Percentiles rank a stretch among this genome's conserved stretches.
Conservation (phyloP, 2,888 invertebrate genomes). For the Saturnia japonica region DNA sequence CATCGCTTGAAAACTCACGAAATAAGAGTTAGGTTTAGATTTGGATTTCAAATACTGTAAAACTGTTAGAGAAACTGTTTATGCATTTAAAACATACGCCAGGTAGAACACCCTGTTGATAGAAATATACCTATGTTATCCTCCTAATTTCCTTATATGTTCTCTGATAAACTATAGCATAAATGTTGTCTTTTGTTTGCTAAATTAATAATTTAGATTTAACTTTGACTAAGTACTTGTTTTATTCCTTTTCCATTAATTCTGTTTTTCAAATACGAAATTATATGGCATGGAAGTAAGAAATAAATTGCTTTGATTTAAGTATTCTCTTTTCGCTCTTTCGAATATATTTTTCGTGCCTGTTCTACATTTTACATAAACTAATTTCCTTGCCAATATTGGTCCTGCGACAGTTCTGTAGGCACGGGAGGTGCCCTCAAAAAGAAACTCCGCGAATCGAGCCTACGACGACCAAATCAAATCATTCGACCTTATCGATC, state of each 20-base stretch:
- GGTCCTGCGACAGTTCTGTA: conserved; percentile 78
- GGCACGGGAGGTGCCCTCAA: conserved; percentile 70
- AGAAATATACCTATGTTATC: neutral
- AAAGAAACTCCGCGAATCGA: conserved; percentile 71
- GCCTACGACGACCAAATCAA: conserved; percentile 76
- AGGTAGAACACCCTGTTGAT: no score
- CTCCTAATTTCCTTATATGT: neutral
- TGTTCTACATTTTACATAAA: conserved; percentile 81
- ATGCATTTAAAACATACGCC: no score
- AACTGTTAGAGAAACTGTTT: no score
- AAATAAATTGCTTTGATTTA: conserved; percentile 69
- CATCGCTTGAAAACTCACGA: no score
- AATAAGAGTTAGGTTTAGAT: no score
- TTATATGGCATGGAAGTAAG: conserved; percentile 44
- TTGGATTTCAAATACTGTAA: no score
- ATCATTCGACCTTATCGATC: conserved; percentile 79
- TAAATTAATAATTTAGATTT: neutral
- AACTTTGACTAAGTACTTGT: conserved; percentile 20
- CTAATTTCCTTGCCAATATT: conserved; percentile 82
- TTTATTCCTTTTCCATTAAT: conserved; percentile 48
- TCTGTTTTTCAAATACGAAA: conserved; percentile 56
- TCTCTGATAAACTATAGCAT: neutral
- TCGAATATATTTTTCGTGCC: conserved; percentile 73
- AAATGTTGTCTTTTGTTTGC: neutral
- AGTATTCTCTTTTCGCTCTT: conserved; percentile 72